A percentile compares a stretch with the other conserved stretches of the same genome.
Conservation (phyloP, 2,888 invertebrate genomes). For the Mellilla xanthometata region DNA sequence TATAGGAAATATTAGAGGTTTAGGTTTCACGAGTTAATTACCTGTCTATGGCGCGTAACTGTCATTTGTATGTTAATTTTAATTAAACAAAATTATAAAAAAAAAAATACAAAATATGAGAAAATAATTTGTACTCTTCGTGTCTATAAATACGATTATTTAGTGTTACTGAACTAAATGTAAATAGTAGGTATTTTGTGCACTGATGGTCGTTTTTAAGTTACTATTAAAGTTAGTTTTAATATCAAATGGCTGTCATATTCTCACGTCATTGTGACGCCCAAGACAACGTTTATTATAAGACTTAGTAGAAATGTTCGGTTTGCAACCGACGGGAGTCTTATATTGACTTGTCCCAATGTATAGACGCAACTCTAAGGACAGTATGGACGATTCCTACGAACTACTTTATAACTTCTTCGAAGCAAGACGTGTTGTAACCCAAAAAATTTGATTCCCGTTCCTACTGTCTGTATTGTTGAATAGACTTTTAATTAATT, state of each 20-base stretch:
- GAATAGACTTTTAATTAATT: slow-evolving; percentile 57
- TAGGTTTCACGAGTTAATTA: slow-evolving; percentile 22
- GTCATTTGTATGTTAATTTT: slow-evolving; percentile 51
- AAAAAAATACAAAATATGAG: slow-evolving; percentile 56
- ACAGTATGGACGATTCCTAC: slow-evolving; percentile 3
- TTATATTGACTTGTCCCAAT: slow-evolving; percentile 41
- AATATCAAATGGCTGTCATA: slow-evolving; percentile 71
- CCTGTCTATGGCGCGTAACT: slow-evolving; percentile 42
- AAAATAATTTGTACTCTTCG: slow-evolving; percentile 51
- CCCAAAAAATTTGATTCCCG: too few relatives aligned
- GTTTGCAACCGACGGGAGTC: slow-evolving; percentile 41
- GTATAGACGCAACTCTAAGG: slow-evolving; percentile 4
- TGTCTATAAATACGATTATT: slow-evolving; percentile 48
- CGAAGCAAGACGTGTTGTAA: too few relatives aligned
- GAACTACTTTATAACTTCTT: too few relatives aligned
- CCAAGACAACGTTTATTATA: slow-evolving; percentile 54
- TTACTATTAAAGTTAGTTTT: slow-evolving; percentile 58
- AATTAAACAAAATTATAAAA: slow-evolving; percentile 45
- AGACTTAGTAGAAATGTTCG: slow-evolving; percentile 54
- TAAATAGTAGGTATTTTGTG: slow-evolving; percentile 72
- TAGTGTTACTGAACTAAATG: slow-evolving; percentile 58
- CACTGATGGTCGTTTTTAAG: slow-evolving; percentile 75
- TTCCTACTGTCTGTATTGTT: slow-evolving; percentile 10
- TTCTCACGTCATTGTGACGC: slow-evolving; percentile 52
- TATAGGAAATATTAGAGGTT: slow-evolving; percentile 23